phyloP scores from a whole-genome alignment of 2,888 invertebrate genomes.

The Diarsia dahlii region DNA sequence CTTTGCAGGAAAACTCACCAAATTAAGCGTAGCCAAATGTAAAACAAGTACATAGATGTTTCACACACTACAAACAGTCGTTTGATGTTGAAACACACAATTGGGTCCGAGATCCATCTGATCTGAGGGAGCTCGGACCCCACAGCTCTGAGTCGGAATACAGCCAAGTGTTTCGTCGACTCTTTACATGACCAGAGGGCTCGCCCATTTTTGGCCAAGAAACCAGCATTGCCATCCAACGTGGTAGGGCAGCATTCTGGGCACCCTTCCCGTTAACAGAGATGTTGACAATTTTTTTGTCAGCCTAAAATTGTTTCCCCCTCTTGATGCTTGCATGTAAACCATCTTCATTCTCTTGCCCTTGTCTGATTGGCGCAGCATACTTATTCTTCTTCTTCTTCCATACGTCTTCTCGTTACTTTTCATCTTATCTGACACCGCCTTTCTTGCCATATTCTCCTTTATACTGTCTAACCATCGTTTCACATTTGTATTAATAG shows the following conservation, averaged over 20 bases:
- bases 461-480: no score
- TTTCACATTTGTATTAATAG: not conserved
- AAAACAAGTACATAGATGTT: not conserved
- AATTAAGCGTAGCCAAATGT: not conserved
- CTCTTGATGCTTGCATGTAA: not conserved
- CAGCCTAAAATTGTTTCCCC: not conserved
- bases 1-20: not conserved
- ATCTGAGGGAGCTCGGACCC: not conserved
- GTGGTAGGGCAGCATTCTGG: not conserved
- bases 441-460: no score
- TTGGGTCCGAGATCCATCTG: not conserved
- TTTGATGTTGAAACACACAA: not conserved
- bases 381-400: no score
- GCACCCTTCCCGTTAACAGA: not conserved
- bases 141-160: not conserved
- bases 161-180: not conserved
- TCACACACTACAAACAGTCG: not conserved
- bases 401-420: no score
- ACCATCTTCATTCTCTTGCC: no score
- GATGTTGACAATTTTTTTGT: not conserved
- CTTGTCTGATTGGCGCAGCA: no score
- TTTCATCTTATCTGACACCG: no score
- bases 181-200: not conserved
- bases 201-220: not conserved
- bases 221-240: not conserved